Evolutionary conservation across 2,888 invertebrate species (phyloP), one percentile per base, ranked within the genome.

Genomic region (Nudaria mundana): DNA sequence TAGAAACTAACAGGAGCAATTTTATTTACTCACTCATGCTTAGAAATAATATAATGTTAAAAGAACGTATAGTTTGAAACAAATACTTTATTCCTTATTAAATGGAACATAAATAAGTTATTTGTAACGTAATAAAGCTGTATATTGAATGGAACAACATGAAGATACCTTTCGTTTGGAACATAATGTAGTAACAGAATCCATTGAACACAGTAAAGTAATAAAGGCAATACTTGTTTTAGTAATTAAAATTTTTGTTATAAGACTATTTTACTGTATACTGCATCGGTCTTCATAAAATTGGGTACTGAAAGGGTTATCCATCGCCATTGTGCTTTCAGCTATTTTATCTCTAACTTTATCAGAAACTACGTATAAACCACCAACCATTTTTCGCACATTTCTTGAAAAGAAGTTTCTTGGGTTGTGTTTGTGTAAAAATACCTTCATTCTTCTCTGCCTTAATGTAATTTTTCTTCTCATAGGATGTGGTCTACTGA

Each of bases 271-370:
- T 33, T 52, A 82, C 42, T 80, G 78, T 22, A 83, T 75, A 3
- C 22, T 46, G 60, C 81, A 83, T 6, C 78, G 61, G 37, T 82
- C 82, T 63, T 75, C 71, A 13, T 83, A 83, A 30, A 83, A 82
- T n/a, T 78, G 79, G 0, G 67, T 70, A 41, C 71, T 72, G 26
- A 83, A 82, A 0, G 81, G 79, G 11, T 81, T 81, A 25, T 81
- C 75, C 18, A 82, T 36, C 0, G 75, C 75, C 48, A 81, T 23
- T 0, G 80, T 77, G 22, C 74, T 81, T 18, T 79, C 79, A 0
- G 79, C 78, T 38, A 81, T 69, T 37, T 76, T 81, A 28, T 81
- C 81, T n/a, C 74, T 55, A 0, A 82, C 71, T 56, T 59, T 77
- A 36, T 82, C 80, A 0, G 81, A 78, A 1, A 80, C 76, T 8